A percentile compares a stretch with the other conserved stretches of the same genome.
phyloP scores from a whole-genome alignment of 2,888 invertebrate genomes.

The Anoplius nigerrimus region DNA sequence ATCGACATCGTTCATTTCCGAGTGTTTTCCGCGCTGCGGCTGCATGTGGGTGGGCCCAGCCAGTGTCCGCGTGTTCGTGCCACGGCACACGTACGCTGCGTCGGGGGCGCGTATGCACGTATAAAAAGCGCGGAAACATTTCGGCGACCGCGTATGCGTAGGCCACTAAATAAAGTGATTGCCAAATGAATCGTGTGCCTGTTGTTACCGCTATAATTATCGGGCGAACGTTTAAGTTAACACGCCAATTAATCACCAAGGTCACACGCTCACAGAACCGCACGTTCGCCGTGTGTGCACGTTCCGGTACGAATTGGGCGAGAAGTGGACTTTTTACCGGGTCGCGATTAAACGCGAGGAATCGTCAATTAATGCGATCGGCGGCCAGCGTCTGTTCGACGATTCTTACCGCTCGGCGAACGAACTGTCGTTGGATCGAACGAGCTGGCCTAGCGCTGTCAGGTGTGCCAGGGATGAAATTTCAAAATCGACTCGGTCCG shows the following conservation, averaged over 20 bases:
- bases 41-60: not conserved
- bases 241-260: slow-evolving; percentile 57
- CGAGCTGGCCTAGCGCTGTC: slow-evolving; percentile 6
- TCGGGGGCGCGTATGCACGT: not conserved
- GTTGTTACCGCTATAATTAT: slow-evolving; percentile 56
- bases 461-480: slow-evolving; percentile 38
- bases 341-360: not conserved
- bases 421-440: not conserved
- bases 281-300: too few relatives aligned
- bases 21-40: slow-evolving; percentile 27
- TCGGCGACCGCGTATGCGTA: slow-evolving; percentile 26
- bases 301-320: too few relatives aligned
- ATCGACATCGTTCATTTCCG: slow-evolving; percentile 35
- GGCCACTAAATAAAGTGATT: slow-evolving; percentile 55
- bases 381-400: not conserved
- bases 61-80: slow-evolving; percentile 21
- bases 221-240: slow-evolving; percentile 59
- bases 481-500: slow-evolving; percentile 22
- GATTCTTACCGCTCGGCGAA: not conserved
- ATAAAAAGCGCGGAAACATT: slow-evolving; percentile 1
- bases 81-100: slow-evolving; percentile 11
- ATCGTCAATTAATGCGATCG: not conserved
- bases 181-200: slow-evolving; percentile 56
- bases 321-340: too few relatives aligned
- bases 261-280: slow-evolving; percentile 37